phyloP scores from a whole-genome alignment of 2,113 vertebrate genomes.

The Cygnus atratus region DNA sequence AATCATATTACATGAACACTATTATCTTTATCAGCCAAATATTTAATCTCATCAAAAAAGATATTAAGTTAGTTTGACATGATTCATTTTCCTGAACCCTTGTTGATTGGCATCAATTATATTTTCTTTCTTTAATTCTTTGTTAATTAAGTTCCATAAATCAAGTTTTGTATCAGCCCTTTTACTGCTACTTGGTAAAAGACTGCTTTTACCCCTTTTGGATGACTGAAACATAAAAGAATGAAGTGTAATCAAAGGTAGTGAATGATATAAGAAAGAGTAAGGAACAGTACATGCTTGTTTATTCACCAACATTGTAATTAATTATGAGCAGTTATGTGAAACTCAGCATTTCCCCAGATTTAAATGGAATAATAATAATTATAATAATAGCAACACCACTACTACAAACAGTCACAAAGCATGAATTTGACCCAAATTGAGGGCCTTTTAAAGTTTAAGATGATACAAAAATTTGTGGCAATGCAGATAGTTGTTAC shows the following conservation, averaged over 20 bases:
- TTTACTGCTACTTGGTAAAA: neutral
- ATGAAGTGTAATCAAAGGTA: neutral
- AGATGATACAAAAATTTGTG: neutral
- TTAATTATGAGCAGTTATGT: neutral
- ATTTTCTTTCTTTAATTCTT: constrained; percentile 35
- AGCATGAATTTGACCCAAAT: neutral
- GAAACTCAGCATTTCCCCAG: neutral
- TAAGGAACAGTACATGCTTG: neutral
- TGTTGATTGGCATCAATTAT: constrained; percentile 32
- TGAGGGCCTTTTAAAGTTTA: neutral
- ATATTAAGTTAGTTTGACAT: constrained; percentile 36
- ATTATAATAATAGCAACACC: neutral
- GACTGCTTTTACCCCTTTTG: neutral
- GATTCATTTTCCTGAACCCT: neutral
- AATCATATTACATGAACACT: constrained; percentile 28
- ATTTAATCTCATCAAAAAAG: constrained; percentile 46
- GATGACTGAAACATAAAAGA: neutral
- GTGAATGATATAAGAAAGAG: neutral
- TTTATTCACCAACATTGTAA: neutral
- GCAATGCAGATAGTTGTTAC: neutral
- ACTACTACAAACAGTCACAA: neutral
- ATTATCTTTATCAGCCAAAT: constrained; percentile 45
- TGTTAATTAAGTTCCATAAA: constrained; percentile 34
- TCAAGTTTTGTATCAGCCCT: neutral
- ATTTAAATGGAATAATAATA: neutral